phyloP scores from a whole-genome alignment of 2,113 vertebrate genomes.

The Okapia johnstoni region DNA sequence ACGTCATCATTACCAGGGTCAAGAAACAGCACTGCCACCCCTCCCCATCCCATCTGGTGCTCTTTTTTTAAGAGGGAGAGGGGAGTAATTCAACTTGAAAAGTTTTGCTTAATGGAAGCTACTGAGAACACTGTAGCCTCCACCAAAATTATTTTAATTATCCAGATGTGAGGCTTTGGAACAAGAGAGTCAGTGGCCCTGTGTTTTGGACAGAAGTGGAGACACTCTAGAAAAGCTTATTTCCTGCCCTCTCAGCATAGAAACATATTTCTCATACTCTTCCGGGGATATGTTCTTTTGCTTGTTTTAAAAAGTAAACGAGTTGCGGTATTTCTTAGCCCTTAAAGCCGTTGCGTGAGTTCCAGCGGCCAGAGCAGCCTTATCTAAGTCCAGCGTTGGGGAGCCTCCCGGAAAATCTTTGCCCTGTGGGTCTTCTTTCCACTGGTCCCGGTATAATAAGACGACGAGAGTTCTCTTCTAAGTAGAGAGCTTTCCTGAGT shows the following conservation, averaged over 20 bases:
- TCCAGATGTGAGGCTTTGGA: not conserved
- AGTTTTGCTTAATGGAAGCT: not conserved
- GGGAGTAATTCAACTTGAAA: not conserved
- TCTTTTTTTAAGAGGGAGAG: not conserved
- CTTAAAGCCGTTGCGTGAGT: not conserved
- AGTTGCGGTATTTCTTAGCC: not conserved
- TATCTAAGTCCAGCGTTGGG: not conserved
- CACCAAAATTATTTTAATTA: not conserved
- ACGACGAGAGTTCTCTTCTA: not conserved
- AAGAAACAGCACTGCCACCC: rapidly evolving
- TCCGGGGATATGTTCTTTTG: not conserved
- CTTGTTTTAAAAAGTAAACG: not conserved
- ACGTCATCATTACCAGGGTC: not conserved
- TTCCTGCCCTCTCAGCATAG: not conserved
- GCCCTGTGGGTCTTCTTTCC: not conserved
- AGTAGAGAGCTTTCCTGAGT: not conserved
- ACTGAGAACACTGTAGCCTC: not conserved
- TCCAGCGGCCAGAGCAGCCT: not conserved
- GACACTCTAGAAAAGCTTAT: not conserved
- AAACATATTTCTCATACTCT: not conserved
- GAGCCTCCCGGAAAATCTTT: not conserved
- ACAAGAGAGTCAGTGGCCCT: too few relatives aligned
- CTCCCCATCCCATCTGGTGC: not conserved
- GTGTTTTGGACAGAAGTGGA: not conserved
- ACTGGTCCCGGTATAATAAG: not conserved